These are phyloP conservation scores for Poeciliopsis retropinna DNA, from an alignment of 2,113 vertebrate genomes.

Conservation along the genomic window DNA sequence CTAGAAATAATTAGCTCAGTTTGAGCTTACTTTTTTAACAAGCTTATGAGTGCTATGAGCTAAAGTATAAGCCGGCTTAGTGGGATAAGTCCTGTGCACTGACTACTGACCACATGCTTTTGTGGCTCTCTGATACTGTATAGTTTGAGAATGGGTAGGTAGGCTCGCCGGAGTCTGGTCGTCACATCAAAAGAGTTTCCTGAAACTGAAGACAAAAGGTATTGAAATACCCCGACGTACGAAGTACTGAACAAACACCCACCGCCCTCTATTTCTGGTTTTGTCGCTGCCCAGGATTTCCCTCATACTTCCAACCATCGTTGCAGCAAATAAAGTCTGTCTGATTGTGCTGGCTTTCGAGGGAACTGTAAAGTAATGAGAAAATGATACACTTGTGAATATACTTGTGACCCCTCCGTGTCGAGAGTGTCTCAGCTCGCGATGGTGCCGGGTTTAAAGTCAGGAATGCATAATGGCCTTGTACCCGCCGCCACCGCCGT, in stretches of 20 bases:
- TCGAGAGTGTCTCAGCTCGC: conserved; percentile 43
- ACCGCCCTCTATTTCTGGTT: conserved; percentile 26
- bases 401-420: conserved; percentile 45
- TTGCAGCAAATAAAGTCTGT: conserved; percentile 26
- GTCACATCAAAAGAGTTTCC: conserved; percentile 25
- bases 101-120: conserved; percentile 68
- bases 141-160: conserved; percentile 39
- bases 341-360: conserved; percentile 26
- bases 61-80: conserved; percentile 75
- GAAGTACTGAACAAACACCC: conserved; percentile 28
- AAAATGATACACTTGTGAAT: conserved; percentile 50
- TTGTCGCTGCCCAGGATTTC: conserved; percentile 30
- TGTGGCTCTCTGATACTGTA: conserved; percentile 19
- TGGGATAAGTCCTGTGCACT: conserved; percentile 68
- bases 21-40: conserved; percentile 73
- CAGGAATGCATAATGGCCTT: conserved; percentile 64
- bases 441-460: conserved; percentile 46
- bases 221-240: background rate
- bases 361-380: conserved; percentile 27
- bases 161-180: conserved; percentile 18
- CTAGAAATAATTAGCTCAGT: conserved; percentile 77
- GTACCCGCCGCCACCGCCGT: conserved; percentile 66
- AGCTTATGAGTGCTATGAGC: conserved; percentile 76
- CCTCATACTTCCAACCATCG: conserved; percentile 20
- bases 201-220: conserved; percentile 2